Conservation (phyloP, 2,797 vertebrate species). For the Scomberomorus guttatus region DNA sequence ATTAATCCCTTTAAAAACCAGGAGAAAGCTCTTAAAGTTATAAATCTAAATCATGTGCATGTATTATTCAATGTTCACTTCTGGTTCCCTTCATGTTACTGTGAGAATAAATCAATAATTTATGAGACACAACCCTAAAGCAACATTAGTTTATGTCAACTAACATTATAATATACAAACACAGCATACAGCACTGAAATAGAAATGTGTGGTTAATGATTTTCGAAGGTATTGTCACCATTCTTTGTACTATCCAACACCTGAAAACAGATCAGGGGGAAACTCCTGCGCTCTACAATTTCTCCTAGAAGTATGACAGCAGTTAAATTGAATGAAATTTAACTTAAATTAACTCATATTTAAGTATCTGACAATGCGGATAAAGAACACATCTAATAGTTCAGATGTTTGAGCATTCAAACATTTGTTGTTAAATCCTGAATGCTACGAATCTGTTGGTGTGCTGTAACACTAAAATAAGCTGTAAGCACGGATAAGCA, state of each 20-base stretch:
- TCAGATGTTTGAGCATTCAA: slow-evolving; percentile 17
- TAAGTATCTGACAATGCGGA: background rate
- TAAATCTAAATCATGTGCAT: slow-evolving; percentile 23
- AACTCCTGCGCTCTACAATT: slow-evolving; percentile 2
- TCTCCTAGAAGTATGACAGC: background rate
- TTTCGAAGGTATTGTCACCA: slow-evolving; percentile 2
- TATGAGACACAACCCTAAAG: slow-evolving; percentile 1
- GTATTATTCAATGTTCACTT: slow-evolving; percentile 33
- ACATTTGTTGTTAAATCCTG: background rate
- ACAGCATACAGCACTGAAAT: background rate
- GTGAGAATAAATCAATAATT: slow-evolving; percentile 15
- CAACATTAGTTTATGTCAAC: background rate
- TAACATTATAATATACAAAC: background rate
- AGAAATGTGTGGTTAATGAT: background rate
- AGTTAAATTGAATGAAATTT: background rate
- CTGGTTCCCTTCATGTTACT: slow-evolving; percentile 20
- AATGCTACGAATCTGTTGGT: background rate
- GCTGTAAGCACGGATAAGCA: background rate
- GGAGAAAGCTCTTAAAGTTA: slow-evolving; percentile 6
- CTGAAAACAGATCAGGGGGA: slow-evolving; percentile 14
- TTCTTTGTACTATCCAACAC: background rate
- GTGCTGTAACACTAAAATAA: background rate
- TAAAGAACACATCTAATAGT: background rate
- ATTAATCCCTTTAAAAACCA: slow-evolving; percentile 8
- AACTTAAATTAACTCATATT: background rate